Evolutionary conservation across 2,888 invertebrate genomes (phyloP), one percentile per base, ranked within the genome.

Genomic region (Drosophila phalerata): DNA sequence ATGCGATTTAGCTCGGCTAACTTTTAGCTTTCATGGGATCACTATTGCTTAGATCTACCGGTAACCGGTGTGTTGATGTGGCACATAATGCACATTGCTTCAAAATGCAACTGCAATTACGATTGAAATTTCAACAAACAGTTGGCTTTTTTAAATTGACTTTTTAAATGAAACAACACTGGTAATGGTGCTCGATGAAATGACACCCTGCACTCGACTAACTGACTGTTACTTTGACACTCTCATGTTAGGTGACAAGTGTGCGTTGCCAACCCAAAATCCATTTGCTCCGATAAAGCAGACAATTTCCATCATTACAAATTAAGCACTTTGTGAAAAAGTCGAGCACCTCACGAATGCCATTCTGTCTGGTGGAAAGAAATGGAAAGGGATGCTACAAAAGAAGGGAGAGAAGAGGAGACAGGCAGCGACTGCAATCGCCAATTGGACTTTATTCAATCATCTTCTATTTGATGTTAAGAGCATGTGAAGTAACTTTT

Each of bases 321-420:
- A 78, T 69, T 79, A 77, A 79, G 80, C 51, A 73, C 82, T 72
- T 61, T 73, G 69, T 76, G 65, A 66, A 63, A 74, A 77, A 83
- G 81, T 73, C 73, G 60, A 72, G 83, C 69, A 74, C 64, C 65
- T 69, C 66, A 69, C 65, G 72, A 73, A 76, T 73, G 73, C 51
- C 28, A 47, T 19, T 11, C 22, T 22, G 28, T 5, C 34, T 55
- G 32, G 3, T 52, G 30, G 2, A 43, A 45, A 32, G 34, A 25
- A 43, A 28, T 48, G 57, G 8, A 47, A 42, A 19, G 32, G 17
- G 40, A 37, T 56, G 47, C 34, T 25, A 34, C 9, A 28, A 15
- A 15, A 42, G 42, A 25, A 30, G 30, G 22, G 9, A 15, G n/a
- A 37, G 2, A 15, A 22, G 8, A 40, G 22, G 32, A 17, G 19